A percentile compares a stretch with the other conserved stretches of the same genome.
These are phyloP conservation scores for Psilanteris sp. DNA, from an alignment of 1,140 invertebrate species.

Conservation along the genomic window DNA sequence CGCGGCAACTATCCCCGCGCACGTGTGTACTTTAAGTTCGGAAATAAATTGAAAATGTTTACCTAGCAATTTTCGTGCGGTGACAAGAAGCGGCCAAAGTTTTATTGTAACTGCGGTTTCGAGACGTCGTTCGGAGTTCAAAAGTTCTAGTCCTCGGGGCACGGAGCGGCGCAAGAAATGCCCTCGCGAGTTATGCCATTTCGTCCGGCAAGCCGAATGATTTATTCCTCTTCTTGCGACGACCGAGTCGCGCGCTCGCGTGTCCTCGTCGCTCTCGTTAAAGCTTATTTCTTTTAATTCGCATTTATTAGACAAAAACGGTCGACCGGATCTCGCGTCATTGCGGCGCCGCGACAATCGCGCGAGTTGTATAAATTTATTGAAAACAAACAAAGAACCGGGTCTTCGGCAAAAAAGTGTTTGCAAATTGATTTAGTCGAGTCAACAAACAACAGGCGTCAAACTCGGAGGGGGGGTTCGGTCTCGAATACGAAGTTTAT, in stretches of 20 bases:
- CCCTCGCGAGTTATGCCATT: conserved; percentile 26
- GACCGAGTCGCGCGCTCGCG: neutral
- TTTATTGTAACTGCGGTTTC: conserved; percentile 51
- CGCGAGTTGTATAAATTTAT: too few relatives aligned
- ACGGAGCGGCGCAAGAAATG: conserved; percentile 44
- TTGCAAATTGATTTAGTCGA: conserved; percentile 34
- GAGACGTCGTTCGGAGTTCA: conserved; percentile 31
- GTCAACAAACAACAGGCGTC: conserved; percentile 40
- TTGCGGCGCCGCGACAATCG: too few relatives aligned
- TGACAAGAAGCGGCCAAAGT: conserved; percentile 55
- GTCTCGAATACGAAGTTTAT: conserved; percentile 25
- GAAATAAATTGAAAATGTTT: conserved; percentile 62
- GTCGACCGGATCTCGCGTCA: too few relatives aligned
- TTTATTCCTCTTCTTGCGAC: conserved; percentile 38
- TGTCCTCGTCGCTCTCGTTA: neutral
- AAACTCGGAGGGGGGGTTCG: conserved; percentile 7
- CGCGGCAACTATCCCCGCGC: neutral
- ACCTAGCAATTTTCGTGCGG: conserved; percentile 50
- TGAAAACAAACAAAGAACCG: too few relatives aligned
- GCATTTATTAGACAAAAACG: conserved; percentile 9
- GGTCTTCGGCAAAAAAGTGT: conserved; percentile 10
- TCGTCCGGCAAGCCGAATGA: conserved; percentile 33
- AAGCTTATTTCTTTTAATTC: neutral
- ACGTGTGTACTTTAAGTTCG: conserved; percentile 14
- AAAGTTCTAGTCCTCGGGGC: conserved; percentile 43